A percentile compares a stretch with the other conserved stretches of the same genome.
Evolutionary conservation across 2,113 vertebrate species (phyloP).

Genomic region (Mystacornis crossleyi): DNA sequence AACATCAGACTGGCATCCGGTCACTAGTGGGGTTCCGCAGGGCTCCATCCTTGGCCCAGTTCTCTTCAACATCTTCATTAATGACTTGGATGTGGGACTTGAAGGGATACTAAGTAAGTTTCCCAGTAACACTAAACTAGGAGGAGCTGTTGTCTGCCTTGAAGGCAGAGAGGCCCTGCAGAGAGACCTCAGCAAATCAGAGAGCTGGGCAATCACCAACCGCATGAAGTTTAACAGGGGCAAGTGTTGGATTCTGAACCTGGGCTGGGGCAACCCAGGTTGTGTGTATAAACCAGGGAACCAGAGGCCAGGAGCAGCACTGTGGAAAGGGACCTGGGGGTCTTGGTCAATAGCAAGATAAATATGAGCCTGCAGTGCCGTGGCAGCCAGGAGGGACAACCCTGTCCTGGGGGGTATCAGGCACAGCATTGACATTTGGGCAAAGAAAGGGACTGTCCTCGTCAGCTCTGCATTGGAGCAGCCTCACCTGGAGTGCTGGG

Average conservation of each 20-base stretch:
- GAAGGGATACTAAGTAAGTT: neutral
- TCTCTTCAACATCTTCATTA: neutral
- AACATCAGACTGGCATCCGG: fast-evolving
- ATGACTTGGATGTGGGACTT: neutral
- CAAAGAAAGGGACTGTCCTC: neutral
- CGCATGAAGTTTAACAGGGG: fast-evolving
- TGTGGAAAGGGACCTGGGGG: neutral
- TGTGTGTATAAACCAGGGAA: neutral
- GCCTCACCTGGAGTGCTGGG: fast-evolving
- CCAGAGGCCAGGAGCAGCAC: fast-evolving
- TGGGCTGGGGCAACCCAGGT: neutral
- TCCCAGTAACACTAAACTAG: neutral
- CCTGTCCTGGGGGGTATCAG: fast-evolving
- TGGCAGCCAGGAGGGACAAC: neutral
- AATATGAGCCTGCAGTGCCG: neutral
- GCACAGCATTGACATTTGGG: fast-evolving
- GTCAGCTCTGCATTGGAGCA: fast-evolving
- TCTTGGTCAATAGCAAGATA: neutral
- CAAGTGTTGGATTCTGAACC: neutral
- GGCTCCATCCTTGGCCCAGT: neutral
- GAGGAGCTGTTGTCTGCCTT: fast-evolving
- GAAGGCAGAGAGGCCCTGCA: neutral
- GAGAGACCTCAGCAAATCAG: neutral
- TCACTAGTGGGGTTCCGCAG: fast-evolving
- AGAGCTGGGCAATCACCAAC: neutral